Conservation (phyloP, 2,113 vertebrate species). For the Phaetusa simplex region DNA sequence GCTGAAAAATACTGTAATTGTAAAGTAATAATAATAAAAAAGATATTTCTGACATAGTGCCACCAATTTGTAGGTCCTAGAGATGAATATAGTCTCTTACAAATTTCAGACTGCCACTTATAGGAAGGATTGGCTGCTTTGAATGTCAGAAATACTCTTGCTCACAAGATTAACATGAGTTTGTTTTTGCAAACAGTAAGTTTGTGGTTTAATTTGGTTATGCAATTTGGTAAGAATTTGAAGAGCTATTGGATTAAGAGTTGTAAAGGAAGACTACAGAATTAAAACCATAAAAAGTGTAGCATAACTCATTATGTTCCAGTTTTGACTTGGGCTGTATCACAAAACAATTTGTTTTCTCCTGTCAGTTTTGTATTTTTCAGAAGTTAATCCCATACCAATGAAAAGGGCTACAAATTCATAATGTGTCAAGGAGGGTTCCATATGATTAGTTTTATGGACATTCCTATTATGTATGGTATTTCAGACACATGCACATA, state of each 20-base stretch:
- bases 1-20: neutral
- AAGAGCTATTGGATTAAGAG: neutral
- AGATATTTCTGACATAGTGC: neutral
- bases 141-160: neutral
- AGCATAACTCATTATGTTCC: neutral
- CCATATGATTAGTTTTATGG: neutral
- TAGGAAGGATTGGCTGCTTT: neutral
- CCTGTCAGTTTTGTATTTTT: neutral
- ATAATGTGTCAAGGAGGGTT: neutral
- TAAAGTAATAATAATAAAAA: neutral
- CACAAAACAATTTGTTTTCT: neutral
- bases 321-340: neutral
- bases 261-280: neutral
- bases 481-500: neutral
- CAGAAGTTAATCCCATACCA: neutral
- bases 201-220: neutral
- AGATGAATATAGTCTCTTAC: neutral
- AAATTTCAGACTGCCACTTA: neutral
- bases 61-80: neutral
- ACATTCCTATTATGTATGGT: accelerated
- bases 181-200: neutral
- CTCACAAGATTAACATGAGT: neutral
- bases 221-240: neutral
- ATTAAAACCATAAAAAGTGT: neutral
- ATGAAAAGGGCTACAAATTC: neutral